Conservation (phyloP, 2,797 vertebrate species). For the Micrastur ruficollis region DNA sequence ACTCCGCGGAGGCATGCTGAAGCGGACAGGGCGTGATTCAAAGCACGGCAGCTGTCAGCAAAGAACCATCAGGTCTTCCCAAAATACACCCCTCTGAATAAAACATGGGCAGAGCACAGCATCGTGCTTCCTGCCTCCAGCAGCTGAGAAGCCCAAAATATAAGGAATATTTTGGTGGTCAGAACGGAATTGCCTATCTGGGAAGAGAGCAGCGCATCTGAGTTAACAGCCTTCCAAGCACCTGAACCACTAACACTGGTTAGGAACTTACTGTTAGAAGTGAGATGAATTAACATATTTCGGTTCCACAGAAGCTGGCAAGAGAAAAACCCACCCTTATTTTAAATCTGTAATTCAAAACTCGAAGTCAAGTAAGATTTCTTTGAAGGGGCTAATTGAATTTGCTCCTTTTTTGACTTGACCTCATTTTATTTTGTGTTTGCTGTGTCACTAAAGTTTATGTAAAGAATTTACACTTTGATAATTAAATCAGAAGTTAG, state of each 20-base stretch:
- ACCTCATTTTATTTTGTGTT: neutral
- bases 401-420: neutral
- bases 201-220: neutral
- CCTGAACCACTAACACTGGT: neutral
- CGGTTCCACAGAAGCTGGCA: neutral
- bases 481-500: slow-evolving; percentile 29
- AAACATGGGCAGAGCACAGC: neutral
- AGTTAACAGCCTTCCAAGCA: neutral
- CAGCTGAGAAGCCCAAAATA: neutral
- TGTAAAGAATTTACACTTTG: neutral
- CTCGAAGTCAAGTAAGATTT: neutral
- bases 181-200: neutral
- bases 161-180: neutral
- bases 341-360: neutral
- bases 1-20: neutral
- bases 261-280: neutral
- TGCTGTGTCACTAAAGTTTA: neutral
- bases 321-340: neutral
- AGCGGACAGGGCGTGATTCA: fast-evolving
- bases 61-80: neutral
- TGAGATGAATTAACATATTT: neutral
- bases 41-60: neutral
- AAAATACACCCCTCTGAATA: neutral
- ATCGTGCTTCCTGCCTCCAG: neutral
- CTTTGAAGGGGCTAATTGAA: slow-evolving; percentile 6